These are phyloP conservation scores for Catharus minimus DNA, from an alignment of 2,113 vertebrate genomes.

Conservation along the genomic window DNA sequence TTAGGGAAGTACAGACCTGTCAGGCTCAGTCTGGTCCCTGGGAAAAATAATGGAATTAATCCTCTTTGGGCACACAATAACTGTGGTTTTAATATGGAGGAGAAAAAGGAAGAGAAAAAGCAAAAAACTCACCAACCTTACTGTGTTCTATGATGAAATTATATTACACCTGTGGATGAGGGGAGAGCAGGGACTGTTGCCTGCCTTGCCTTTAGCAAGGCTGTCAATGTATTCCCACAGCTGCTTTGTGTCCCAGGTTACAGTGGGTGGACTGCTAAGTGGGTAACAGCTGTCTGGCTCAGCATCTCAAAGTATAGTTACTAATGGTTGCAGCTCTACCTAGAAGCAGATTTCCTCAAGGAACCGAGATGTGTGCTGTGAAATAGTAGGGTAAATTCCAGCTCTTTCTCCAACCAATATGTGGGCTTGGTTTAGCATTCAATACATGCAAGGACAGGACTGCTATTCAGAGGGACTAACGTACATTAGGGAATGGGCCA, in stretches of 20 bases:
- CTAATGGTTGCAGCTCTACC: background rate
- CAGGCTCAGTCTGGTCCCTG: background rate
- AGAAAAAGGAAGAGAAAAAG: background rate
- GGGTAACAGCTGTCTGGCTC: background rate
- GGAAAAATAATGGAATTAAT: background rate
- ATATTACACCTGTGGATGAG: background rate
- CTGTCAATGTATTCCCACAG: background rate
- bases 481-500: background rate
- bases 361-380: background rate
- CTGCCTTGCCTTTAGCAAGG: background rate
- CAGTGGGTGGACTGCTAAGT: background rate
- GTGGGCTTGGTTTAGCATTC: background rate
- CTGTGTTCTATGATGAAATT: background rate
- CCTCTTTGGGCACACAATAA: background rate
- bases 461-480: background rate
- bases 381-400: background rate
- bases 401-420: background rate
- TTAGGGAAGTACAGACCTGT: background rate
- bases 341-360: background rate
- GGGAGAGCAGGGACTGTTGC: background rate
- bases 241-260: background rate
- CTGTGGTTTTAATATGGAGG: background rate
- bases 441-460: background rate
- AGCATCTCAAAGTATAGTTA: background rate
- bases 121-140: background rate